Base-by-base conservation (phyloP, 2,113 vertebrate genomes). In the Petaurus breviceps region DNA sequence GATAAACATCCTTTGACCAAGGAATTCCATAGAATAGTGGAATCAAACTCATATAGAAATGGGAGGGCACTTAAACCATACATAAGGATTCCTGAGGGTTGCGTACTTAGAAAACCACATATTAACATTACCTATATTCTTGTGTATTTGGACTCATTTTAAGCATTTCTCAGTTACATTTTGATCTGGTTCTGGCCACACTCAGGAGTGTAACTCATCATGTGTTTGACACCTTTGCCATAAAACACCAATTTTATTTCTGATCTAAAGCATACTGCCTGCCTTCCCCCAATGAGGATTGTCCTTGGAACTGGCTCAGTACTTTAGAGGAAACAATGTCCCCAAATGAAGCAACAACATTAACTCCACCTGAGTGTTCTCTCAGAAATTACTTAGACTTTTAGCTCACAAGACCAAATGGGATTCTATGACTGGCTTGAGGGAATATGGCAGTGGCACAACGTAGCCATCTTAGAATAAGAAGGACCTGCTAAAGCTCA, bases 1-100 rank as follows among this genome's bases (percentile, higher is more conserved):
- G 68, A 95, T 90, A 97, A 96, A 93, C 89, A 95, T 77, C 57
- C n/a, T 49, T 31, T 93, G 96, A 92, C 92, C 54, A 47, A 51
- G n/a, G 90, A 84, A 43, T 77, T 77, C 37, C 68, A 77, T 26
- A 95, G 46, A 96, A 68, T 90, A 57, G 1, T 37, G 94, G 53
- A 92, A 37, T 68, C 53, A 47, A 93, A 28, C 89, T 97, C 16
- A 24, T 50, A 25, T 23, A 43, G 5, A 84, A 84, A 84, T 43
- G n/a, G 31, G n/a, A 23, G 19, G 31, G 31, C 57, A 68, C 14
- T 12, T 61, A 61, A 61, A 61, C 2, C 31, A 37, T 68, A 4
- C 3, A 68, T 57, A 57, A 57, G 31, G 68, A 84, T 84, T 84
- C 16, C 68, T 84, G 68, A 84, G 19, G 19, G n/a, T 1, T 8